Evolutionary conservation across 2,797 vertebrate genomes (phyloP).

Genomic region (Parauchenoglanis ngamensis): DNA sequence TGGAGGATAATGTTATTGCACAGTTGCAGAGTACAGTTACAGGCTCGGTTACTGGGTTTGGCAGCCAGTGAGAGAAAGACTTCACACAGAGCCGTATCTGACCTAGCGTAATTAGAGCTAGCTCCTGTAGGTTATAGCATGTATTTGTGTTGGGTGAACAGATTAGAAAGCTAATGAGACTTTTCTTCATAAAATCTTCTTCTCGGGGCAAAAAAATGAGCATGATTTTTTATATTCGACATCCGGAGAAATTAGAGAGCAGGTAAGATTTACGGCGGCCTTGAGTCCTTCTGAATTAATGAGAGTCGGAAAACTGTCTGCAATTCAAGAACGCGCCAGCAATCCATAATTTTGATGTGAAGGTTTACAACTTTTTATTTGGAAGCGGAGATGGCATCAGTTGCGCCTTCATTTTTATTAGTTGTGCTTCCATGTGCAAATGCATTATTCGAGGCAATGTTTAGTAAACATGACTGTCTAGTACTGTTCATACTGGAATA

Average conservation of each 20-base stretch:
- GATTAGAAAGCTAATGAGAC: not conserved
- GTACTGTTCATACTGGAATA: not conserved
- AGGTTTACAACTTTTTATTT: not conserved
- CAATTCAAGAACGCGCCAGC: not conserved
- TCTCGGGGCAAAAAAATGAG: not conserved
- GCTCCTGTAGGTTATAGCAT: not conserved
- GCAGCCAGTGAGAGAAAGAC: not conserved
- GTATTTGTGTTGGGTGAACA: not conserved
- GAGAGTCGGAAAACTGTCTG: not conserved
- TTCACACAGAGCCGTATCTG: not conserved
- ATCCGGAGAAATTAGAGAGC: not conserved
- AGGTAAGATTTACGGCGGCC: constrained; percentile 5
- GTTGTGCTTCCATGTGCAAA: not conserved
- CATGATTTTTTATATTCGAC: constrained; percentile 2
- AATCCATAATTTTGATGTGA: not conserved
- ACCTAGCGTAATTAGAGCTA: constrained; percentile 4
- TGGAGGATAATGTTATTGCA: not conserved
- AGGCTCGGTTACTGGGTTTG: not conserved
- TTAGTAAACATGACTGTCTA: not conserved
- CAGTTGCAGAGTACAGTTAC: not conserved
- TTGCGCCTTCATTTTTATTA: not conserved
- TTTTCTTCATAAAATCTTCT: not conserved
- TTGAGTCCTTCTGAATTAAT: constrained; percentile 1
- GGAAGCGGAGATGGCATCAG: not conserved
- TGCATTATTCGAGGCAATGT: not conserved